phyloP scores from a whole-genome alignment of 2,888 invertebrate species.

The Apoda limacodes region DNA sequence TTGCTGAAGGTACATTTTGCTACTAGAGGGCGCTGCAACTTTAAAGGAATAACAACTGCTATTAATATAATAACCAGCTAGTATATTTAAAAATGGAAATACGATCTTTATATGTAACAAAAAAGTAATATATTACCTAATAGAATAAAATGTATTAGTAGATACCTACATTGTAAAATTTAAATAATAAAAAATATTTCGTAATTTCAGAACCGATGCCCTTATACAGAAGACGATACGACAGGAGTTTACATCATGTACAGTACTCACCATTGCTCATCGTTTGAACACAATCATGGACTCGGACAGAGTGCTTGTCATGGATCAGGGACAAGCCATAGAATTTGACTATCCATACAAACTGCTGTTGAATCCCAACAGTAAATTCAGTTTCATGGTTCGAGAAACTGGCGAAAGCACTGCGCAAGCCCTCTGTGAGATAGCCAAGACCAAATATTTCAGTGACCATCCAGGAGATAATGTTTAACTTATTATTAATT shows the following conservation, averaged over 20 bases:
- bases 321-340: conserved; percentile 81
- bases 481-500: conserved; percentile 1
- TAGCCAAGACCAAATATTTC: conserved; percentile 45
- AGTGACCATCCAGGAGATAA: conserved; percentile 24
- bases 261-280: conserved; percentile 92
- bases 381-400: conserved; percentile 75
- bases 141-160: no score
- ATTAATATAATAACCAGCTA: no score
- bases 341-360: conserved; percentile 78
- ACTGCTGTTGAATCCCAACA: conserved; percentile 68
- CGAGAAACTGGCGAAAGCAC: conserved; percentile 72
- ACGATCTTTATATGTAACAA: no score
- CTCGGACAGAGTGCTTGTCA: conserved; percentile 86
- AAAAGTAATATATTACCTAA: no score
- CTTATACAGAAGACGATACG: conserved; percentile 87
- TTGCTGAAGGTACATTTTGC: no score
- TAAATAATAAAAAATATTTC: no score
- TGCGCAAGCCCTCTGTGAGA: conserved; percentile 36
- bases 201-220: conserved; percentile 72
- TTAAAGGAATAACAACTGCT: no score
- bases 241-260: conserved; percentile 80
- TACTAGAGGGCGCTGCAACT: no score
- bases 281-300: conserved; percentile 93
- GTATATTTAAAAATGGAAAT: no score
- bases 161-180: no score